These are phyloP conservation scores for Drosophila prosaltans DNA, from an alignment of 1,140 invertebrate genomes.

Conservation along the genomic window DNA sequence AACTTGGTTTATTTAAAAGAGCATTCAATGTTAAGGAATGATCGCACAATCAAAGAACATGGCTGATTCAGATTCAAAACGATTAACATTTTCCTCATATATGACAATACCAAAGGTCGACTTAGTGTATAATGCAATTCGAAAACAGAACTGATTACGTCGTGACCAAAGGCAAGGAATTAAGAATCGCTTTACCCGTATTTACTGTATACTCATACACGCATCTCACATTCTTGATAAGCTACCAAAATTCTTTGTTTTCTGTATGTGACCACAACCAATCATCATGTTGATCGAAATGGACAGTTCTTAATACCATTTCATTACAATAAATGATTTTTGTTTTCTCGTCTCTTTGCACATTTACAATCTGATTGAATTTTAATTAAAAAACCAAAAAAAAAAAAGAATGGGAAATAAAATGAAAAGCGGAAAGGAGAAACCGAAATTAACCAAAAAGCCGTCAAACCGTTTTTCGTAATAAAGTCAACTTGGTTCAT, in stretches of 20 bases:
- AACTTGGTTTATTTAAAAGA: too few relatives aligned
- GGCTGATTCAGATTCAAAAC: too few relatives aligned
- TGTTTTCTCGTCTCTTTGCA: not conserved
- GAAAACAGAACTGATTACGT: too few relatives aligned
- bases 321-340: conserved; percentile 17
- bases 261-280: not conserved
- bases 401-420: conserved; percentile 24
- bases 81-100: too few relatives aligned
- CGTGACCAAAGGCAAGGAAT: not conserved
- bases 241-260: conserved; percentile 5
- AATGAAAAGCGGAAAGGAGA: conserved; percentile 8
- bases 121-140: too few relatives aligned
- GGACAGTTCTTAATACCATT: conserved; percentile 9
- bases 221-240: conserved; percentile 6
- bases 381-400: conserved; percentile 54
- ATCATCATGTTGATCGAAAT: not conserved
- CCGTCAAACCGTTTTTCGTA: conserved; percentile 54
- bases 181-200: not conserved
- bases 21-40: too few relatives aligned
- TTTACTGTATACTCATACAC: not conserved
- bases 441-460: conserved; percentile 18
- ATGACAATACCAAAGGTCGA: too few relatives aligned
- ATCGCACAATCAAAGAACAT: too few relatives aligned
- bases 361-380: conserved; percentile 40
- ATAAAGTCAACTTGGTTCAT: conserved; percentile 67